These are phyloP conservation scores for Cheumatopsyche charites DNA, from an alignment of 1,140 invertebrate species.

Conservation along the genomic window DNA sequence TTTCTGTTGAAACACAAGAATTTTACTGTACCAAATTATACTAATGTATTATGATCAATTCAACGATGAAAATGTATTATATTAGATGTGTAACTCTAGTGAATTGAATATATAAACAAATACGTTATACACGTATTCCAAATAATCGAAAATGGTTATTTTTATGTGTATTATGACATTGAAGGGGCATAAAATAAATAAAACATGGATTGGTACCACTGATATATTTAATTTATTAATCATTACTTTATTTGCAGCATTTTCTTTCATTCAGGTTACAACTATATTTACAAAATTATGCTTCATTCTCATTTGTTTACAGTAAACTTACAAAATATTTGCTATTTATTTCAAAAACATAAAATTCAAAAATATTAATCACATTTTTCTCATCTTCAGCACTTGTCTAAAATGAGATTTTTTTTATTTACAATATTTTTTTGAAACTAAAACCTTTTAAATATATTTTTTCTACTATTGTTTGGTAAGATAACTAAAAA, in stretches of 20 bases:
- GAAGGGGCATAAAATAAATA: conserved; percentile 35
- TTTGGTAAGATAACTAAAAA: not conserved
- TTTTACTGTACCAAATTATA: not conserved
- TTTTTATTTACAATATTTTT: not conserved
- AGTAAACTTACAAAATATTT: conserved; percentile 40
- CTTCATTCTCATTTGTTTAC: conserved; percentile 39
- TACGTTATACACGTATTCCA: too few relatives aligned
- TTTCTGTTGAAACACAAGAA: conserved; percentile 18
- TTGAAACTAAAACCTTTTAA: not conserved
- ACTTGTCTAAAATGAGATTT: conserved; percentile 1
- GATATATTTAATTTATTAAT: conserved; percentile 49
- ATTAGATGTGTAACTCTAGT: too few relatives aligned
- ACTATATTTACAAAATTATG: conserved; percentile 48
- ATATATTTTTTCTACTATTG: conserved; percentile 14
- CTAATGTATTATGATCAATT: too few relatives aligned
- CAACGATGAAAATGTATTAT: too few relatives aligned
- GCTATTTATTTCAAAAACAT: not conserved
- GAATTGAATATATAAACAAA: too few relatives aligned
- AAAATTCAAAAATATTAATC: conserved; percentile 45
- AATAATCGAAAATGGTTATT: too few relatives aligned
- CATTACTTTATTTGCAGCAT: conserved; percentile 48
- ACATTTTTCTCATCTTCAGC: conserved; percentile 28
- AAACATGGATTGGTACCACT: conserved; percentile 41
- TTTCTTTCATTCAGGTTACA: conserved; percentile 43
- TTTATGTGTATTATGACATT: too few relatives aligned